A percentile compares a stretch with the other conserved stretches of the same genome.
These are phyloP conservation scores for Amblyteles armatorius DNA, from an alignment of 2,888 invertebrate species.

Conservation along the genomic window DNA sequence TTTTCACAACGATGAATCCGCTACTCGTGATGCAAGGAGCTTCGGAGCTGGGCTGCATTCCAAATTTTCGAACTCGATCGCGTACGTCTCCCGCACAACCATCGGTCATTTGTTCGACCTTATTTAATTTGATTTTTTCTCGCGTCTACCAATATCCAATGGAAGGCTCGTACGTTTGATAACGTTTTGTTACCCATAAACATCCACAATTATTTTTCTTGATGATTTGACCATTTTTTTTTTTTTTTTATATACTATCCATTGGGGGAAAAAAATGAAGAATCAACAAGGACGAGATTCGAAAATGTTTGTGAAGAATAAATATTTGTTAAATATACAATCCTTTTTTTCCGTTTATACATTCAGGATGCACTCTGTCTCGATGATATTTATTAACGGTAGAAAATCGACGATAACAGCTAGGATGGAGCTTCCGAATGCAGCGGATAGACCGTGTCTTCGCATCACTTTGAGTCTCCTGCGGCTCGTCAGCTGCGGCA, in stretches of 20 bases:
- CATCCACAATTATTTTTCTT: too few relatives aligned
- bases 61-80: constrained; percentile 14
- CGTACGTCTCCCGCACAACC: background rate
- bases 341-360: too few relatives aligned
- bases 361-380: constrained; percentile 9
- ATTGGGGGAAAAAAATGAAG: too few relatives aligned
- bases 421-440: background rate
- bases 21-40: constrained; percentile 6
- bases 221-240: too few relatives aligned
- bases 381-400: background rate
- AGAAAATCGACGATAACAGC: constrained; percentile 20
- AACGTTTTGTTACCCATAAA: too few relatives aligned
- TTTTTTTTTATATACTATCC: too few relatives aligned
- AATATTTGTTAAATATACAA: background rate
- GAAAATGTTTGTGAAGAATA: background rate
- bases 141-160: background rate
- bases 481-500: background rate
- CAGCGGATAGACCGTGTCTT: constrained; percentile 14
- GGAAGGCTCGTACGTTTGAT: too few relatives aligned
- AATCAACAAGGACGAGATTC: background rate
- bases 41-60: constrained; percentile 12
- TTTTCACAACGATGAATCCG: constrained; percentile 9
- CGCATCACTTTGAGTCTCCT: background rate
- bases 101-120: background rate
- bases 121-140: background rate